Evolutionary conservation across 1,140 invertebrate genomes (phyloP).

Genomic region (Plutomurus gul): DNA sequence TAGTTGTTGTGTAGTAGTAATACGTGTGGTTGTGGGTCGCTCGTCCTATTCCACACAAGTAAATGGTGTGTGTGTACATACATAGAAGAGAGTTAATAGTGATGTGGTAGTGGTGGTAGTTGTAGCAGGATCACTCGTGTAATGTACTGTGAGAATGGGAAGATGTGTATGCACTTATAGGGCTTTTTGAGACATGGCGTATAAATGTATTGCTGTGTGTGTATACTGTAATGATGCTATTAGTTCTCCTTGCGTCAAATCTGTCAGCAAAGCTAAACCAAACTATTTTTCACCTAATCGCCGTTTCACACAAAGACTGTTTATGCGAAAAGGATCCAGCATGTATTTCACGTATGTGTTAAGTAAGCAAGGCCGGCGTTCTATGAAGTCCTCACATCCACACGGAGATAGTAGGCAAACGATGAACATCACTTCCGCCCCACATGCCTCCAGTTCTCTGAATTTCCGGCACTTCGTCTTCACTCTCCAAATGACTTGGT

Average conservation of each 20-base stretch:
- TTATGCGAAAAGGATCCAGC: conserved; percentile 15
- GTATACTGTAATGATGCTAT: background rate
- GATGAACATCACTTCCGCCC: background rate
- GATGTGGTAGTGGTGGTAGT: no score
- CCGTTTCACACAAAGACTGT: background rate
- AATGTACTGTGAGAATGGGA: no score
- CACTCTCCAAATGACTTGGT: background rate
- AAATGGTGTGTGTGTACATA: no score
- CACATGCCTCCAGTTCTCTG: background rate
- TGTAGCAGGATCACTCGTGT: no score
- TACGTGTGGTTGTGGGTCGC: no score
- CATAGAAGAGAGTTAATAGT: no score
- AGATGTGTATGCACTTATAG: background rate
- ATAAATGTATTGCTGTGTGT: background rate
- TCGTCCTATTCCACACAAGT: no score
- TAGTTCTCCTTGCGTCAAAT: background rate
- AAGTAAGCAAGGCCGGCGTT: conserved; percentile 1
- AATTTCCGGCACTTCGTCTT: conserved; percentile 13
- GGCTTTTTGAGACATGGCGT: no score
- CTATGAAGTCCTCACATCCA: background rate
- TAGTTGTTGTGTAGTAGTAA: no score
- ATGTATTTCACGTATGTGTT: conserved; percentile 13
- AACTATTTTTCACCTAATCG: conserved; percentile 14
- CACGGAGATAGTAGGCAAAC: background rate
- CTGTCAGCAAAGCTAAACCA: conserved; percentile 3